Base-by-base conservation (phyloP, 2,113 vertebrate genomes). In the Gallinago undulata region DNA sequence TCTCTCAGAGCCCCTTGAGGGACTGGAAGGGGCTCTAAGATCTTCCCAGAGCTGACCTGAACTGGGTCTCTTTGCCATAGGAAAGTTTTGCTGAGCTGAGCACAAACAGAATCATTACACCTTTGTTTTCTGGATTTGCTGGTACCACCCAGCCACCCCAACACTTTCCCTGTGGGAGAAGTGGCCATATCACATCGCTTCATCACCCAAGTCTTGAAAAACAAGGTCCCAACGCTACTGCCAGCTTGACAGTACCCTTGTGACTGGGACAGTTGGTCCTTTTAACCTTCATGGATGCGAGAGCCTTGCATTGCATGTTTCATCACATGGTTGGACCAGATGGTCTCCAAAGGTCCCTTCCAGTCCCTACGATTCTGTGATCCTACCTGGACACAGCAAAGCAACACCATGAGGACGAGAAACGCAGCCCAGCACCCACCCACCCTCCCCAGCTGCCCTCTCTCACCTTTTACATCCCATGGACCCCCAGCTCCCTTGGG, bases 31-130 rank as follows among this genome's bases (percentile, higher is more conserved):
- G 11, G 22, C 48, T 50, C 48, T 12, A 50, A 50, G 48, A 9
- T 50, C 48, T 50, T 22, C 48, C 22, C 3, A 6, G 48, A 50
- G 22, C 48, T 56, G 53, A 73, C 33, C n/a, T 13, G 11, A 59
- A 24, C 2, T 0, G 0, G 24, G 35, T 51, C 18, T 68, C 79
- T 68, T 76, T 60, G 48, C 7, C 0, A 0, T 31, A 68, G 39
- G 59, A 33, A 67, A 89, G 62, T 4, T 2, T n/a, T 11, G 19
- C 13, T 1, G 7, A 90, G 60, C 53, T 68, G 73, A 92, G 66
- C 53, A 50, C 35, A 56, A 68, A 51, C 13, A 13, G 48, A 75
- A 73, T 48, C 8, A 2, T 18, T 55, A 35, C 59, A 69, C 31
- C 30, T 57, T 53, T 66, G 33, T 72, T 82, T 79, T 55, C 75